Conservation (phyloP, 2,797 vertebrate genomes). For the Sebastes oblongus region DNA sequence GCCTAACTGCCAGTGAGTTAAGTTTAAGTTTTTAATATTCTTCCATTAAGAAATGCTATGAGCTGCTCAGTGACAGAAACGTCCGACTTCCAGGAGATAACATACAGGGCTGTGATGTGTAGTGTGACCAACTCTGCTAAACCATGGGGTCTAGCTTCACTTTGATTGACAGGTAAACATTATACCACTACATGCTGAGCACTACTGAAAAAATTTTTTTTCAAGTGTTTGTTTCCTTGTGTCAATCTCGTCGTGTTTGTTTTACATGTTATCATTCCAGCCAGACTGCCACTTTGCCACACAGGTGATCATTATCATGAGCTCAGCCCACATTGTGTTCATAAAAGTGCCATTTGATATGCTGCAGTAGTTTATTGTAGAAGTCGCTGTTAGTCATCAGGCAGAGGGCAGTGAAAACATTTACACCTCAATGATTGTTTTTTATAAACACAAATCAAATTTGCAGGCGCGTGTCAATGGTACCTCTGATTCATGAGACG, state of each 20-base stretch:
- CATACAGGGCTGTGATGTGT: background rate
- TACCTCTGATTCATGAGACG: background rate
- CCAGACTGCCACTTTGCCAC: background rate
- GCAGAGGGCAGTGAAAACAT: constrained; percentile 31
- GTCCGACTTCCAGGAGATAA: background rate
- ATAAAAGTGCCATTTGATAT: constrained; percentile 1
- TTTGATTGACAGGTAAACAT: background rate
- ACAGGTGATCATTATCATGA: constrained; percentile 9
- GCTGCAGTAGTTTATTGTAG: background rate
- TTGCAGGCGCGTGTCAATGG: background rate
- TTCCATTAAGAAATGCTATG: background rate
- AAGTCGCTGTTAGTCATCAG: constrained; percentile 23
- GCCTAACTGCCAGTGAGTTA: background rate
- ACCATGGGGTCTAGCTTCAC: background rate
- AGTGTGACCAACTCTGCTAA: background rate
- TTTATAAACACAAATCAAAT: constrained; percentile 24
- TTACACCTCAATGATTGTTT: constrained; percentile 22
- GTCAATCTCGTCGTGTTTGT: background rate
- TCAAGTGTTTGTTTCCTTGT: background rate
- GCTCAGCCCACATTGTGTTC: background rate
- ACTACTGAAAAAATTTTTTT: background rate
- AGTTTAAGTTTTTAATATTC: background rate
- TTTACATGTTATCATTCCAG: background rate
- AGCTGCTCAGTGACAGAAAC: background rate
- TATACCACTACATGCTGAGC: background rate